Base-by-base conservation (phyloP, 2,888 invertebrate species). In the Dicyrtoma fusca region DNA sequence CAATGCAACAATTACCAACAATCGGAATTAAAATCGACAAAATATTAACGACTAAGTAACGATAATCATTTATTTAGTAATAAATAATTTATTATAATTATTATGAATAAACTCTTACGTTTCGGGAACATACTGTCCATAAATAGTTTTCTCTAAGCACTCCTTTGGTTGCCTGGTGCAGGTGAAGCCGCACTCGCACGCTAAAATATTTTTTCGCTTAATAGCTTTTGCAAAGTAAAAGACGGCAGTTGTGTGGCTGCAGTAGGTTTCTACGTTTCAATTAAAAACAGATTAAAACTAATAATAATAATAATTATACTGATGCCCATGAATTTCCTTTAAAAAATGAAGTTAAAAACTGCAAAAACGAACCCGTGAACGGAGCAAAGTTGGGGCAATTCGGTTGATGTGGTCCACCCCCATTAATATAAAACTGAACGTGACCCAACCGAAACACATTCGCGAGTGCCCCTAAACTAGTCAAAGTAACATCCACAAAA, bases 341-440 rank as follows among this genome's bases (percentile, higher is more conserved):
- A 34, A 5, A 34, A 34, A 34, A 34, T 34, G n/a, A n/a, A n/a
- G n/a, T n/a, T n/a, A n/a, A n/a, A n/a, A n/a, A n/a, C n/a, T n/a
- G n/a, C 47, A 42, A 64, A 47, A 64, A 5, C n/a, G 25, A 10
- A 63, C 63, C 47, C 8, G 61, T 70, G 10, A 26, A 14, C 1
- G 62, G 53, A 1, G 63, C 49, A 11, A 71, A 45, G 5, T 53
- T 62, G 1, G 61, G 72, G 44, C 72, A 72, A 42, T 72, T 69
- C 0, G 69, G 69, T 23, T 72, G 72, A 45, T 57, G 57, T 11
- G 57, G 55, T 13, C 63, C 69, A 6, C 72, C 72, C 0, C 72
- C 72, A 44, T 72, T 72, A 4, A 72, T 63, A 23, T 49, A 69
- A 57, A 72, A 72, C 17, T 72, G 68, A n/a, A 63, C 63, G n/a